phyloP scores from a whole-genome alignment of 2,797 vertebrate genomes.

The Spinus pinus region DNA sequence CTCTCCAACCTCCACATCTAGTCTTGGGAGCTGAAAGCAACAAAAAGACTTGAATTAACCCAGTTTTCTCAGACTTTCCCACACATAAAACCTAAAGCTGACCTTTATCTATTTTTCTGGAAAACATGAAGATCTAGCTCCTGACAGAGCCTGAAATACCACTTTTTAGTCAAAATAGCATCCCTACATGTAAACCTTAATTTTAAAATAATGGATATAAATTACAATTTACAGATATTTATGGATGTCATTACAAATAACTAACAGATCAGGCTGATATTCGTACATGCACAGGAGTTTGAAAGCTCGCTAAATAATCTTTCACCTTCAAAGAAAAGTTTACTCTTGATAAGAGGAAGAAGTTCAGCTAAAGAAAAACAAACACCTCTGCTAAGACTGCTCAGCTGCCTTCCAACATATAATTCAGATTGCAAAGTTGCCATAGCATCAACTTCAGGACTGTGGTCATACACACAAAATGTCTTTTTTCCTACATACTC shows the following conservation, averaged over 20 bases:
- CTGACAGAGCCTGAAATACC: not conserved
- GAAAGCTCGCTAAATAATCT: not conserved
- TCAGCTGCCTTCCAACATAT: constrained; percentile 41
- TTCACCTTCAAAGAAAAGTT: constrained; percentile 46
- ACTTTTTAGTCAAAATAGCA: not conserved
- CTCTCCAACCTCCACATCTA: not conserved
- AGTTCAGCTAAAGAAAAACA: constrained; percentile 46
- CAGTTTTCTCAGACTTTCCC: not conserved
- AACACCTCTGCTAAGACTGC: constrained; percentile 39
- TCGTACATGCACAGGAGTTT: not conserved
- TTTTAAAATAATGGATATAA: not conserved
- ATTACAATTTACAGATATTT: not conserved
- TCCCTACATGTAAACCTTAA: not conserved
- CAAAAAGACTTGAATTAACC: not conserved
- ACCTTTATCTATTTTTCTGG: not conserved
- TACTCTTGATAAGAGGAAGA: constrained; percentile 27
- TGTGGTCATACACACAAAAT: constrained; percentile 68
- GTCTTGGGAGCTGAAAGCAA: not conserved
- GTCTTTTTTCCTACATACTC: constrained; percentile 66
- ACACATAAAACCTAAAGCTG: not conserved
- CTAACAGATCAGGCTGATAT: not conserved
- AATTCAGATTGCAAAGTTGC: constrained; percentile 57
- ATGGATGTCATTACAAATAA: not conserved
- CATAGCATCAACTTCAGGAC: constrained; percentile 59
- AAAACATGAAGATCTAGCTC: not conserved